Base-by-base conservation (phyloP, 1,140 invertebrate genomes). In the Plectus sambesii region DNA sequence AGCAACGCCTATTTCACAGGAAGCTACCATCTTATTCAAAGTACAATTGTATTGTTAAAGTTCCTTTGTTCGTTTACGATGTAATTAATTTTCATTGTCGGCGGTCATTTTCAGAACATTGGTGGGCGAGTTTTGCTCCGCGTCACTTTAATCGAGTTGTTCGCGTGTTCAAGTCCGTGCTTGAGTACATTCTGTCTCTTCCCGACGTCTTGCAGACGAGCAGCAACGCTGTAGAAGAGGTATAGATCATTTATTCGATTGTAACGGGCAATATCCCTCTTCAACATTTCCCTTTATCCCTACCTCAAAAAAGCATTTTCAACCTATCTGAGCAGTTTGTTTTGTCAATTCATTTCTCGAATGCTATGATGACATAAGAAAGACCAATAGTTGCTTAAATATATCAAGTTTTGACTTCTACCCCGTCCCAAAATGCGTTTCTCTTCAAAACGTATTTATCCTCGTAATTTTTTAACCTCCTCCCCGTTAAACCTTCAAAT, bases 61-160 rank as follows among this genome's bases (percentile, higher is more conserved):
- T n/a, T n/a, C n/a, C n/a, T n/a, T n/a, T n/a, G n/a, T n/a, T n/a
- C n/a, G n/a, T n/a, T n/a, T n/a, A n/a, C n/a, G n/a, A n/a, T n/a
- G n/a, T n/a, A n/a, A n/a, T n/a, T n/a, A n/a, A 12, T 55, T 3
- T 55, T 24, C 41, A 6, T 15, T 47, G 19, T n/a, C 8, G 19
- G 20, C 5, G 35, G 22, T 3, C 40, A 19, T 24, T 24, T 56
- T 9, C 27, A 49, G 50, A 48, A 15, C 26, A 26, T 3, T 56
- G 55, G 55, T 56, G 50, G 55, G 17, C 3, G 19, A 15, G 38
- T 2, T 17, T 58, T 20, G 23, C 38, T 5, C 36, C 33, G 2
- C 51, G 54, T n/a, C 54, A 56, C 33, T 56, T 56, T 25, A 51
- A 47, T 17, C 36, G 51, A 24, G n/a, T 38, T 39, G 50, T 56